Evolutionary conservation across 2,888 invertebrate genomes (phyloP).

Genomic region (Lochmaea capreae): DNA sequence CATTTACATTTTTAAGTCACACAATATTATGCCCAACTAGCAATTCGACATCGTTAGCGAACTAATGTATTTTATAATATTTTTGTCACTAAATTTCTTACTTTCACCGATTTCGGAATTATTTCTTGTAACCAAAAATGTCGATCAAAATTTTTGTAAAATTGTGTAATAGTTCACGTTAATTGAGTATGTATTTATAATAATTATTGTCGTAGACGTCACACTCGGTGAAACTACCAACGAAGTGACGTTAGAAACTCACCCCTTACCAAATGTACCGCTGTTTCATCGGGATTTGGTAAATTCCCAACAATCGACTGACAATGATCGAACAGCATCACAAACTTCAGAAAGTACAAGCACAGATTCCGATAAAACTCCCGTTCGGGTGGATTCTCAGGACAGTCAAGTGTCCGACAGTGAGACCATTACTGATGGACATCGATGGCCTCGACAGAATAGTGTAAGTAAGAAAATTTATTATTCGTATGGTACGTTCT

Average conservation of each 20-base stretch:
- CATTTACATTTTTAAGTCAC: neutral
- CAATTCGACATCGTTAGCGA: too few relatives aligned
- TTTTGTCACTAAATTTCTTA: too few relatives aligned
- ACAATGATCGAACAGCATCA: constrained; percentile 77
- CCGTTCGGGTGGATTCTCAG: constrained; percentile 84
- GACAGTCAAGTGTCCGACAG: constrained; percentile 81
- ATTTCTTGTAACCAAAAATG: too few relatives aligned
- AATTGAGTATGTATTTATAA: neutral
- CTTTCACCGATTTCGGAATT: too few relatives aligned
- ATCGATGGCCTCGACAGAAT: constrained; percentile 83
- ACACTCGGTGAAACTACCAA: constrained; percentile 61
- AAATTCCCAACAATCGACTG: constrained; percentile 72
- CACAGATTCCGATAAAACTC: constrained; percentile 86
- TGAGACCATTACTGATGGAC: constrained; percentile 67
- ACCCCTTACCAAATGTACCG: constrained; percentile 57
- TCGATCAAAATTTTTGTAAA: too few relatives aligned
- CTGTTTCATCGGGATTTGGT: constrained; percentile 41
- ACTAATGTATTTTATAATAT: too few relatives aligned
- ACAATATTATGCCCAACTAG: too few relatives aligned
- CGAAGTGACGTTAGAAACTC: constrained; percentile 69
- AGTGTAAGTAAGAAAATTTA: constrained; percentile 71
- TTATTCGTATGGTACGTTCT: too few relatives aligned
- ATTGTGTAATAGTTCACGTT: too few relatives aligned
- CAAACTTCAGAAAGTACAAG: constrained; percentile 76
- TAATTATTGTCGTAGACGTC: constrained; percentile 58